Conservation (phyloP, 1,140 invertebrate genomes). For the Dinoponera quadriceps region DNA sequence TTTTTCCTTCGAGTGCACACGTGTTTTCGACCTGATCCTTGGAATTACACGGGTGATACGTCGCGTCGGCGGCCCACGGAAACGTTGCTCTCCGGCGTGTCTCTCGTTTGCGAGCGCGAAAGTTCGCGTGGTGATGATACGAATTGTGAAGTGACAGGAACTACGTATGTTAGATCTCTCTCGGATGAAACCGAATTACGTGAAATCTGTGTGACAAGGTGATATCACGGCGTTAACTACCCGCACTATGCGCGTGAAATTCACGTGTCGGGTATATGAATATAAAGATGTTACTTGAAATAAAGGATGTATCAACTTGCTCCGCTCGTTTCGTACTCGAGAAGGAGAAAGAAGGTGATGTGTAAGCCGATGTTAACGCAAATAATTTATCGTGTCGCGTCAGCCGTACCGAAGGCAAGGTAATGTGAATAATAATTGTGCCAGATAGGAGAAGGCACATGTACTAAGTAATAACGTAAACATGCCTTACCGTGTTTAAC, state of each 20-base stretch:
- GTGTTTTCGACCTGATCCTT: neutral
- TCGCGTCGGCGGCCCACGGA: neutral
- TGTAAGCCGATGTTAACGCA: too few relatives aligned
- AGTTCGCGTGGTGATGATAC: neutral
- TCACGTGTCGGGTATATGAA: neutral
- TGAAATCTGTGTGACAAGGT: neutral
- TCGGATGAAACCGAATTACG: neutral
- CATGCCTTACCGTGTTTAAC: neutral
- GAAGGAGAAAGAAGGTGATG: neutral
- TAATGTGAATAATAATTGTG: neutral
- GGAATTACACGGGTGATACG: neutral
- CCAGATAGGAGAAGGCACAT: neutral
- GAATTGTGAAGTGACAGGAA: neutral
- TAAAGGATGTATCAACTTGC: neutral
- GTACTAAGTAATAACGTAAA: neutral
- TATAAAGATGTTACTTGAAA: too few relatives aligned
- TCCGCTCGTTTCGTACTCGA: too few relatives aligned
- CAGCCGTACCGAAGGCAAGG: neutral
- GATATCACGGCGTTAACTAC: neutral
- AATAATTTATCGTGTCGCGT: neutral
- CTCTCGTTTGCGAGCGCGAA: neutral
- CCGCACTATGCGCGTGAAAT: neutral
- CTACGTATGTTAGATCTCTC: neutral
- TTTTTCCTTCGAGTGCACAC: neutral
- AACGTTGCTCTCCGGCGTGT: neutral